Conservation (phyloP, 1,140 invertebrate genomes). For the Atta texana region DNA sequence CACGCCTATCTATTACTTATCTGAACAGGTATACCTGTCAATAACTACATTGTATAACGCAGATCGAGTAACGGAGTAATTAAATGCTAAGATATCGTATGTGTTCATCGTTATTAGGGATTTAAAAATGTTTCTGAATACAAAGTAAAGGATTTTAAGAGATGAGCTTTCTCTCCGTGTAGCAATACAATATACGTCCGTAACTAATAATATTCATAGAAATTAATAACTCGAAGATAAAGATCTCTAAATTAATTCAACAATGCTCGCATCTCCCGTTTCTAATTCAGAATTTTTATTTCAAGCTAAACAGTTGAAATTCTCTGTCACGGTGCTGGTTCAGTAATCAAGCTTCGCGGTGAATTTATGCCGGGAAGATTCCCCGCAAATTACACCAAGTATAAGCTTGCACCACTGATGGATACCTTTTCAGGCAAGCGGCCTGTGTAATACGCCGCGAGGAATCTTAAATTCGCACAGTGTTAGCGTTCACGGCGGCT, state of each 20-base stretch:
- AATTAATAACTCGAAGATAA: neutral
- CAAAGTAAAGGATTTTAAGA: neutral
- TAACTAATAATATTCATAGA: neutral
- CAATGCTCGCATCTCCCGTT: neutral
- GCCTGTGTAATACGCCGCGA: constrained; percentile 46
- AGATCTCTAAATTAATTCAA: constrained; percentile 21
- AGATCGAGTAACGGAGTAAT: constrained; percentile 37
- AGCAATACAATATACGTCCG: neutral
- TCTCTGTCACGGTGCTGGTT: constrained; percentile 8
- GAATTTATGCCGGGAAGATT: constrained; percentile 30
- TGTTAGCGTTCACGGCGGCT: constrained; percentile 41
- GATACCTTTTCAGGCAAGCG: constrained; percentile 35
- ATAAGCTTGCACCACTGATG: constrained; percentile 16
- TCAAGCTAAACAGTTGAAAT: neutral
- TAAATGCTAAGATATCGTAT: constrained; percentile 33
- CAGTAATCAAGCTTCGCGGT: neutral
- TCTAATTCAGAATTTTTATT: neutral
- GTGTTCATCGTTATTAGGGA: neutral
- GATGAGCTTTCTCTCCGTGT: neutral
- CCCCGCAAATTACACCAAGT: constrained; percentile 26
- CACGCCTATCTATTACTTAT: constrained; percentile 62
- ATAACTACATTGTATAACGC: constrained; percentile 44
- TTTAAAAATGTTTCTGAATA: neutral
- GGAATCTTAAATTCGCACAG: constrained; percentile 61
- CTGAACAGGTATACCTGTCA: constrained; percentile 37